Base-by-base conservation (phyloP, 2,113 vertebrate species). In the Trachemys scripta region DNA sequence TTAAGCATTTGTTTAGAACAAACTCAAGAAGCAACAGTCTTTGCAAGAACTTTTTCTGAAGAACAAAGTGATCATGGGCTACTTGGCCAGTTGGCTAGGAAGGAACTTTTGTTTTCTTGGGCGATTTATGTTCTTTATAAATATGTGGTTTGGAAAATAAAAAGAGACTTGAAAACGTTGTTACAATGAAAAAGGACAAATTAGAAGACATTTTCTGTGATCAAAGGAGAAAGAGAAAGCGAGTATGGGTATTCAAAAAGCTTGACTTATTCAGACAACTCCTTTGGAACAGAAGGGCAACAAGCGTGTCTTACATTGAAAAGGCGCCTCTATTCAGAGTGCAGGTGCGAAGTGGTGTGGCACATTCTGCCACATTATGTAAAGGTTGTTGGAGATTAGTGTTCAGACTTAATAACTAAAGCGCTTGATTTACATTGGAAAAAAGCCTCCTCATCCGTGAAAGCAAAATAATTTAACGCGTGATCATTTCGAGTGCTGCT, bases 281-380 rank as follows among this genome's bases (percentile, higher is more conserved):
- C 99, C 98, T 99, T 99, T 99, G 99, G 99, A 99, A 98, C 97
- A 98, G 98, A 98, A 98, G 99, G 99, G 99, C 99, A 99, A 99
- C 99, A 99, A 99, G 99, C 99, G 99, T 99, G 99, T 99, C 99
- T 98, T 98, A 98, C 98, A 98, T 98, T 99, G 99, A 99, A 99
- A 99, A 98, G 98, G 98, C 97, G 98, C 98, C 98, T 98, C 99
- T 98, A 99, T 99, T 99, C 99, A 99, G 98, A 97, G 98, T 98
- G 99, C 99, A 99, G 99, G 99, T 99, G 99, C 99, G 99, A 99
- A 99, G 98, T 99, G 98, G 98, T 99, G 99, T 98, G 98, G 98
- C 98, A 98, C 98, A 98, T 99, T 99, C 98, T 98, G 98, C 98
- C 98, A 98, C 99, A 99, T 99, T 99, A 99, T 99, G 99, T 98